Percentiles rank a stretch among this genome's conserved stretches.
Conservation (phyloP, 1,140 invertebrate genomes). For the Drosophila teissieri region DNA sequence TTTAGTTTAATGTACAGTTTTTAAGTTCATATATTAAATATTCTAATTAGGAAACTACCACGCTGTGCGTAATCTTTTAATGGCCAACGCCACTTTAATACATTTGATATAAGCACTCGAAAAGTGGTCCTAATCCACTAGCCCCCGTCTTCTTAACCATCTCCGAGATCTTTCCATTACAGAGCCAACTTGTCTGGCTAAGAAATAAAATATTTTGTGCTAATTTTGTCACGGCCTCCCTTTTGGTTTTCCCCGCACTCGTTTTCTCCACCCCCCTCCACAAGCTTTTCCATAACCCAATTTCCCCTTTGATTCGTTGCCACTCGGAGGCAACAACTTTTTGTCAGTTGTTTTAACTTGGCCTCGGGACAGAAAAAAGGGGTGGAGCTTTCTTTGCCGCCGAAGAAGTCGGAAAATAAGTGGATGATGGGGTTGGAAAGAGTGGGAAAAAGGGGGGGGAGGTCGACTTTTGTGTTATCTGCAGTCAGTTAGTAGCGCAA, state of each 20-base stretch:
- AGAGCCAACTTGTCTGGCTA: slow-evolving; percentile 25
- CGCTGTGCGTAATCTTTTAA: too few species aligned
- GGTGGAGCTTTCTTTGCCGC: slow-evolving; percentile 8
- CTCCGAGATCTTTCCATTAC: slow-evolving; percentile 2
- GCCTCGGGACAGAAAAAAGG: slow-evolving; percentile 46
- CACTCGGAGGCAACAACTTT: slow-evolving; percentile 66
- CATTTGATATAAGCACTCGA: not conserved
- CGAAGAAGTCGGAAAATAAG: slow-evolving; percentile 21
- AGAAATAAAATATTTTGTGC: slow-evolving; percentile 71
- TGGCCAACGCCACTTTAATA: not conserved
- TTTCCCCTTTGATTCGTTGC: slow-evolving; percentile 37
- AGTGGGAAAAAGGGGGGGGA: not conserved
- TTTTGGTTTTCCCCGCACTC: not conserved
- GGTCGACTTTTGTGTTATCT: slow-evolving; percentile 72
- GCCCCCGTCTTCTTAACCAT: not conserved
- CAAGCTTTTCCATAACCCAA: slow-evolving; percentile 18
- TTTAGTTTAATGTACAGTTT: not conserved
- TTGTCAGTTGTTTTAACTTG: slow-evolving; percentile 76
- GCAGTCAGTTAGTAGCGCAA: slow-evolving; percentile 80
- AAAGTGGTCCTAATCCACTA: too few species aligned
- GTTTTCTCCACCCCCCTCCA: too few species aligned
- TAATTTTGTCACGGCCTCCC: slow-evolving; percentile 66
- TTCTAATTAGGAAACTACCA: too few species aligned
- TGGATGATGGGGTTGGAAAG: not conserved
- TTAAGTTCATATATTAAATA: too few species aligned